Conservation (phyloP, 2,888 invertebrate genomes). For the Calliphora vomitoria region DNA sequence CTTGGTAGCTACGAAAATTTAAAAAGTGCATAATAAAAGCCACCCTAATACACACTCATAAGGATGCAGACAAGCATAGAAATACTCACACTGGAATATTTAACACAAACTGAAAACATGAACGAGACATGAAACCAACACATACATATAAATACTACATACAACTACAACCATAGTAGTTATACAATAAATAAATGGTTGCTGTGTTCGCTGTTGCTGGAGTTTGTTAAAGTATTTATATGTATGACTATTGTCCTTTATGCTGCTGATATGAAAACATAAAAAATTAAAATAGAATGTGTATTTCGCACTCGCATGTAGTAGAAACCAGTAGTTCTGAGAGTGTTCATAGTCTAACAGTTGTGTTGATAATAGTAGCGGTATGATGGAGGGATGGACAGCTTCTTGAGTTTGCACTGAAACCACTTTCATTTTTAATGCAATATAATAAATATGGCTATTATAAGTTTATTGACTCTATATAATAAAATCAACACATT, state of each 20-base stretch:
- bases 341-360: neutral
- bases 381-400: too few species aligned
- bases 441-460: too few species aligned
- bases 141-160: neutral
- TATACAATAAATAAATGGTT: slow-evolving; percentile 16
- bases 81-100: neutral
- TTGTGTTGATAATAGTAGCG: neutral
- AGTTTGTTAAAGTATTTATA: neutral
- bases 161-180: slow-evolving; percentile 11
- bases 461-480: too few species aligned
- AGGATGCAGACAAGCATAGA: slow-evolving; percentile 18
- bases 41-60: neutral
- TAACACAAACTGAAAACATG: slow-evolving; percentile 3
- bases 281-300: slow-evolving; percentile 42
- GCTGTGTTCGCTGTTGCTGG: neutral
- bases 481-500: too few species aligned
- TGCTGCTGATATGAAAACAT: slow-evolving; percentile 36
- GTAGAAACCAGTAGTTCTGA: neutral
- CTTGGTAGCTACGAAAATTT: too few species aligned
- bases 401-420: too few species aligned
- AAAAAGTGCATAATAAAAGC: too few species aligned
- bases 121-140: slow-evolving; percentile 11
- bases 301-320: slow-evolving; percentile 9
- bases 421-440: too few species aligned
- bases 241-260: slow-evolving; percentile 27